These are phyloP conservation scores for Alitta virens DNA, from an alignment of 2,888 invertebrate species.

Conservation along the genomic window DNA sequence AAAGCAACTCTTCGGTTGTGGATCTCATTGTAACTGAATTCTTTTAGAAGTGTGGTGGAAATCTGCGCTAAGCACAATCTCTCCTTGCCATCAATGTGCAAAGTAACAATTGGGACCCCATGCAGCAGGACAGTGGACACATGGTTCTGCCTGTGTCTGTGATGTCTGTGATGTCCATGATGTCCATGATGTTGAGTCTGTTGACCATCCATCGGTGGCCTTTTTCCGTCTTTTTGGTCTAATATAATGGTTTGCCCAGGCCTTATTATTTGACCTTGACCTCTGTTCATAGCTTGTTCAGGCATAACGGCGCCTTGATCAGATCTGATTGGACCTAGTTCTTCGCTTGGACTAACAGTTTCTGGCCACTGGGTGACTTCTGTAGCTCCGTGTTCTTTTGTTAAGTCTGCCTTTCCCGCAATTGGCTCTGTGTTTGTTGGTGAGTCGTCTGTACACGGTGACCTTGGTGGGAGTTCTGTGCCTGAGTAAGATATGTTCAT, in stretches of 20 bases:
- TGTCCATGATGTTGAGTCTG: not conserved
- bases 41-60: constrained; percentile 89
- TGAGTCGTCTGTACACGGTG: no score
- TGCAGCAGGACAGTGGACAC: constrained; percentile 81
- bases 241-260: not conserved
- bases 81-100: constrained; percentile 88
- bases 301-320: not conserved
- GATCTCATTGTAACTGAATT: constrained; percentile 97
- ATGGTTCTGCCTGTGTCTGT: constrained; percentile 29
- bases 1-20: constrained; percentile 86
- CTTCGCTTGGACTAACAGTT: no score
- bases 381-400: no score
- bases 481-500: no score
- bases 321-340: no score
- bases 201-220: not conserved
- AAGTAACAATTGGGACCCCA: constrained; percentile 90
- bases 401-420: no score
- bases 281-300: not conserved
- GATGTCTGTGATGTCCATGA: not conserved
- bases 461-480: no score
- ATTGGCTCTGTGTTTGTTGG: no score
- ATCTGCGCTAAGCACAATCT: constrained; percentile 93
- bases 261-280: not conserved
- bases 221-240: not conserved
- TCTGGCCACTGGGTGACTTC: no score